Evolutionary conservation across 2,113 vertebrate species (phyloP).

Genomic region (Alosa alosa): DNA sequence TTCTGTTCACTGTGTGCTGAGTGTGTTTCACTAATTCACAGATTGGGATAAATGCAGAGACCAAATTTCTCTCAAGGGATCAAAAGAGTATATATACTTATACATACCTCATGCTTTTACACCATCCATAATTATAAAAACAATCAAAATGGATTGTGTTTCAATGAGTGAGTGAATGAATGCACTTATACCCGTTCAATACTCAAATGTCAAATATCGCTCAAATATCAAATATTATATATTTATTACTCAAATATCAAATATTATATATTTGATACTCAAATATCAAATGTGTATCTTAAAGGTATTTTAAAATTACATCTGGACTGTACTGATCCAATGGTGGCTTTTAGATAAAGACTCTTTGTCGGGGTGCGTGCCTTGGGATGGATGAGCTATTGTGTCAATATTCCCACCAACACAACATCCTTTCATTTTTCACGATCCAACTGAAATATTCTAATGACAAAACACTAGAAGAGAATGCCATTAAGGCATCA

Average conservation of each 20-base stretch:
- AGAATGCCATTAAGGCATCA: not conserved
- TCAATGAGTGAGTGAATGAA: not conserved
- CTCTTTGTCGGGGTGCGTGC: not conserved
- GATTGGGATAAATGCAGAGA: too few relatives aligned
- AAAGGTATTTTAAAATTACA: not conserved
- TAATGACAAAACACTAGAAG: not conserved
- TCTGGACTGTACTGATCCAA: not conserved
- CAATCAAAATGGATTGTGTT: not conserved
- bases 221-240: too few relatives aligned
- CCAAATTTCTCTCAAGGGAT: too few relatives aligned
- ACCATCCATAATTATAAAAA: not conserved
- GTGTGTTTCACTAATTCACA: too few relatives aligned
- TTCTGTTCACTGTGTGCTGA: too few relatives aligned
- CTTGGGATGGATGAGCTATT: not conserved
- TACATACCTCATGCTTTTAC: not conserved
- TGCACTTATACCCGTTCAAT: too few relatives aligned
- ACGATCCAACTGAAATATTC: not conserved
- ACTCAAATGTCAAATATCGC: too few relatives aligned
- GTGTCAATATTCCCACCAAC: not conserved
- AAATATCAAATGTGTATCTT: not conserved
- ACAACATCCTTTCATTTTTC: not conserved
- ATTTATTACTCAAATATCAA: too few relatives aligned
- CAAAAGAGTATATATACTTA: too few relatives aligned
- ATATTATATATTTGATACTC: too few relatives aligned
- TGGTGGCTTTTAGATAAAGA: not conserved